These are phyloP conservation scores for Lutraria lutraria DNA, from an alignment of 2,888 invertebrate genomes.

Conservation along the genomic window DNA sequence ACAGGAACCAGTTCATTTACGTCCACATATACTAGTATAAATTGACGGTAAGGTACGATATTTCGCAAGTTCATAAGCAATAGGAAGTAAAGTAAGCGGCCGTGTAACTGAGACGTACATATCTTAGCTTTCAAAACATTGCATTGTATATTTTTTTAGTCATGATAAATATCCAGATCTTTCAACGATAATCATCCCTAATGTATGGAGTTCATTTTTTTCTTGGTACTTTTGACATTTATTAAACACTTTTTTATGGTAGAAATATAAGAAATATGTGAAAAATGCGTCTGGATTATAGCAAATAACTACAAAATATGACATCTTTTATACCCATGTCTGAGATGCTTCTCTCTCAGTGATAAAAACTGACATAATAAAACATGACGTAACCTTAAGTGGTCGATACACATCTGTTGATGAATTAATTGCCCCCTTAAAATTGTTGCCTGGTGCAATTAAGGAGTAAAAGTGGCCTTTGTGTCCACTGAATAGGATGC, in stretches of 20 bases:
- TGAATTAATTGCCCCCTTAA: not conserved
- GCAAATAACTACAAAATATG: not conserved
- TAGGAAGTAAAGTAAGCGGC: no score
- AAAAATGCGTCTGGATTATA: not conserved
- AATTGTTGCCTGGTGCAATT: not conserved
- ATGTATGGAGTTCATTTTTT: not conserved
- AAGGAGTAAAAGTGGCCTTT: not conserved
- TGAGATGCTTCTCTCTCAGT: not conserved
- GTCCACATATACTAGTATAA: no score
- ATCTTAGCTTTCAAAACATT: not conserved
- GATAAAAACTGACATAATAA: conserved; percentile 13
- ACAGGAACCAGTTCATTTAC: no score
- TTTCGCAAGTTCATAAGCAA: no score
- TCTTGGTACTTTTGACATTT: not conserved
- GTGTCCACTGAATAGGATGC: not conserved
- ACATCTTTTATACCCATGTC: conserved; percentile 3
- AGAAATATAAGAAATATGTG: conserved; percentile 10
- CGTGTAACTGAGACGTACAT: no score
- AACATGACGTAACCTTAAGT: not conserved
- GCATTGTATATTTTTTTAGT: not conserved
- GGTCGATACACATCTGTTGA: conserved; percentile 4
- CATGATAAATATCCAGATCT: not conserved
- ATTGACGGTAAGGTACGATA: no score
- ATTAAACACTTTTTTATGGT: not conserved
- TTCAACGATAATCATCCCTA: not conserved